Percentiles rank a stretch among this genome's conserved stretches.
These are phyloP conservation scores for Diplazon laetatorius DNA, from an alignment of 2,888 invertebrate species.

Conservation along the genomic window DNA sequence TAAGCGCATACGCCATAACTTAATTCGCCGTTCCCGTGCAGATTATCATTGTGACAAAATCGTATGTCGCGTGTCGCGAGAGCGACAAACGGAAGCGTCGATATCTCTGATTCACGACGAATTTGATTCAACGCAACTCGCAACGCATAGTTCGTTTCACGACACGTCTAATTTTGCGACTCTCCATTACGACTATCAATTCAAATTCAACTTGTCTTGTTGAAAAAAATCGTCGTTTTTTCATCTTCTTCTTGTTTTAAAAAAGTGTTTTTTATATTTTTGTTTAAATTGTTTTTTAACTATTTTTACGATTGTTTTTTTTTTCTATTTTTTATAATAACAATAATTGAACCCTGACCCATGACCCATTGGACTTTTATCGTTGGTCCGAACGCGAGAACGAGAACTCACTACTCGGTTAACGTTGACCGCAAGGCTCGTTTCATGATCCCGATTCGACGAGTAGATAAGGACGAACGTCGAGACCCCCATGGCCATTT, in stretches of 20 bases:
- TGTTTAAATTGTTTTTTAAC: background rate
- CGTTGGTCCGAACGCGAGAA: background rate
- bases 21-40: conserved; percentile 12
- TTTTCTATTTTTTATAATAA: background rate
- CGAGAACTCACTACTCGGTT: background rate
- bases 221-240: background rate
- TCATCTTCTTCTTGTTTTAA: too few relatives aligned
- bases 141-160: conserved; percentile 4
- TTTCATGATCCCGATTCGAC: conserved; percentile 54
- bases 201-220: background rate
- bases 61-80: background rate
- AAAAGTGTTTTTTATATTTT: too few relatives aligned
- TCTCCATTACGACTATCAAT: background rate
- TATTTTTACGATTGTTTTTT: background rate
- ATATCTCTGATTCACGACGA: too few relatives aligned
- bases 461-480: conserved; percentile 54
- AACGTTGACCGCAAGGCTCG: background rate
- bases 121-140: conserved; percentile 1
- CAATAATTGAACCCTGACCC: background rate
- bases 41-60: conserved; percentile 15
- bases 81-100: conserved; percentile 18
- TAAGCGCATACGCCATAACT: conserved; percentile 6
- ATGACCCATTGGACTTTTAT: background rate
- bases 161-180: background rate
- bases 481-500: conserved; percentile 43